Conservation (phyloP, 1,140 invertebrate genomes). For the Drosophila fuyamai region DNA sequence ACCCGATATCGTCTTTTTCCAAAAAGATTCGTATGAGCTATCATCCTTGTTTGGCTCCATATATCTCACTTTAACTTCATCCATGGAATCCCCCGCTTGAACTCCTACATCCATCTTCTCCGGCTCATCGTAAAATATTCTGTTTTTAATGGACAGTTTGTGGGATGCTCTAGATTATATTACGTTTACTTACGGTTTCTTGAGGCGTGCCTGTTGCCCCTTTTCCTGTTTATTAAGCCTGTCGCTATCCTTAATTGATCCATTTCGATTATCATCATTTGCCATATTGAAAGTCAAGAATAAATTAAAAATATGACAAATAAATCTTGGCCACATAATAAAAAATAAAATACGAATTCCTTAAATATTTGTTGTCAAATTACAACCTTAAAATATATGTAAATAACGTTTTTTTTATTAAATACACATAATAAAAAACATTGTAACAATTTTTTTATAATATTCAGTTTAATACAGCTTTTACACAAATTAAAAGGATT, state of each 20-base stretch:
- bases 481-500: too few species aligned
- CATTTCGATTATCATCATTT: constrained; percentile 5
- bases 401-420: too few species aligned
- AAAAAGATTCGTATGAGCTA: background rate
- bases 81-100: background rate
- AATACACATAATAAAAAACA: too few species aligned
- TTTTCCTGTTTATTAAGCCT: background rate
- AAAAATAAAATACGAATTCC: too few species aligned
- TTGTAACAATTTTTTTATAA: too few species aligned
- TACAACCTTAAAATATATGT: too few species aligned
- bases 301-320: background rate
- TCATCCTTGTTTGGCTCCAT: background rate
- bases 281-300: constrained; percentile 9
- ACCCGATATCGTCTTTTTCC: background rate
- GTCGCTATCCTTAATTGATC: background rate
- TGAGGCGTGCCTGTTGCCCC: background rate
- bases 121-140: background rate
- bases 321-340: background rate
- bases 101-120: background rate
- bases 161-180: background rate
- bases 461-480: too few species aligned
- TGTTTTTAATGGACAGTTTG: background rate
- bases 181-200: constrained; percentile 1
- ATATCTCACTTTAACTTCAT: background rate
- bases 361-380: too few species aligned